Base-by-base conservation (phyloP, 1,140 invertebrate species). In the Megathymus violae region DNA sequence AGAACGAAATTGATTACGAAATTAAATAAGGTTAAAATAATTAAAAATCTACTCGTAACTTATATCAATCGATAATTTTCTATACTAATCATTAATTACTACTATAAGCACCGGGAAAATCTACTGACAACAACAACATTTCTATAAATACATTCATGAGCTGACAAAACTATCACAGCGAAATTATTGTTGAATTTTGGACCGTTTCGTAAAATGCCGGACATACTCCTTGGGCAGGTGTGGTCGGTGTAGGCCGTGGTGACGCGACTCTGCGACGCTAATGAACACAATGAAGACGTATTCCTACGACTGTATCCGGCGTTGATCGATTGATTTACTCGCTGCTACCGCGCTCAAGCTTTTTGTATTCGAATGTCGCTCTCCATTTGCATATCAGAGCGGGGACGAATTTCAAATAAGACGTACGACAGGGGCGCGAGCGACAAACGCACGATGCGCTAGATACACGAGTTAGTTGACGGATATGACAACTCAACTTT, bases 231-330 rank as follows among this genome's bases (percentile, higher is more conserved):
- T 59, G 74, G 75, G 82, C 85, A 89, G 85, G 84, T 89, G 85
- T 78, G 76, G 83, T 79, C 80, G 60, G 19, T 48, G 19, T 22
- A 22, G 19, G 19, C 2, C 19, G 19, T 56, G 54, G 58, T 19
- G 50, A 43, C 66, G 69, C 61, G 64, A 59, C 69, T 71, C 76
- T 71, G 52, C 78, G 77, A 82, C 87, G 76, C 82, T 89, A 89
- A 89, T 89, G 87, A 89, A 87, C 87, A 88, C 87, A 88, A 89
- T 89, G 85, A 88, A 89, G 87, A 89, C 87, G 84, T 89, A 88
- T 85, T 79, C 85, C 79, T 76, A 71, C 69, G 73, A 76, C 51
- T 76, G 76, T 84, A 88, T 89, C 87, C 87, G 87, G 84, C 87
- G 85, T 85, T 89, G 87, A 89, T 89, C 87, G 87, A 89, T 89